Evolutionary conservation across 2,113 vertebrate species (phyloP), one percentile per base, ranked within the genome.

Genomic region (Chrysochloris asiatica): DNA sequence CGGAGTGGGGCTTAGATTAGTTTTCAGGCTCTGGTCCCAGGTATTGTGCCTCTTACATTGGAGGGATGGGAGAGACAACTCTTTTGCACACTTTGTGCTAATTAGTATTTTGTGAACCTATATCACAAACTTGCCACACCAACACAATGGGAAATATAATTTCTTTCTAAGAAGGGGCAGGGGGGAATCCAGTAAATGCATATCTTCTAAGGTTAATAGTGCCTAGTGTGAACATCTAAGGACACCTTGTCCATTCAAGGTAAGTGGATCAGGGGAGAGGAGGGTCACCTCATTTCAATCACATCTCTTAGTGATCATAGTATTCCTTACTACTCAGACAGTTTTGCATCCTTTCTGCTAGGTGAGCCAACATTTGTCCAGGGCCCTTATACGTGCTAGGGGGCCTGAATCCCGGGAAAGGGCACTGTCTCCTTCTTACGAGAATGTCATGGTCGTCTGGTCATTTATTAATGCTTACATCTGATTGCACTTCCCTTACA

Each of bases 401-500:
- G 4, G 22, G 45, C 59, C 36, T 71, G 45, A 38, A 28, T 36
- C 8, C 8, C 30, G 41, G 9, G 61, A 30, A 19, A 63, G 33
- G 30, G 54, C 43, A 30, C 24, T 13, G 16, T 28, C 14, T 76
- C n/a, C 26, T 78, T 36, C 82, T 73, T 67, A 14, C 36, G 11
- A 41, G 72, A n/a, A 83, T 45, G 54, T 43, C 52, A 38, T 33
- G 63, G 54, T 72, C 72, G 88, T 86, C 86, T 63, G 61, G n/a
- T 73, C 86, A 75, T 52, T 48, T 38, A 52, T 76, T 76, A 91
- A 73, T 21, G 36, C 28, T 90, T 71, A 90, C 24, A 30, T 93
- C 71, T 41, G 50, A 89, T 71, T 92, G 50, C 48, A 52, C 65
- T 89, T 93, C 79, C 63, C 65, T 92, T 24, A 78, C 26, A n/a